phyloP scores from a whole-genome alignment of 2,888 invertebrate species.

The Polylopha cassiicola region DNA sequence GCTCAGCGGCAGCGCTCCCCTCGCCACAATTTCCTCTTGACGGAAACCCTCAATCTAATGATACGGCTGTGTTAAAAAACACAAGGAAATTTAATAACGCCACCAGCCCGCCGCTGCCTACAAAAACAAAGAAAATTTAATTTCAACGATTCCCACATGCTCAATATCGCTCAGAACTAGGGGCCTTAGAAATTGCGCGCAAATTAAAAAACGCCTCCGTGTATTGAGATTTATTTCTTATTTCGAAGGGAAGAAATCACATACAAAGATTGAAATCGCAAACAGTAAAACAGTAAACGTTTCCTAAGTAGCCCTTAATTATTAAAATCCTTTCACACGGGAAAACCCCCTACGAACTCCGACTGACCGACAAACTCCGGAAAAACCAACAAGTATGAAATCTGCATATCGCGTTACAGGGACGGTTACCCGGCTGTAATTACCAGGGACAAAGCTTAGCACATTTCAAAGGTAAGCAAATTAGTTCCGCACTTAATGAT shows the following conservation, averaged over 20 bases:
- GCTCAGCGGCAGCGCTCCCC: slow-evolving; percentile 66
- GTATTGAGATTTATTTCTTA: slow-evolving; percentile 17
- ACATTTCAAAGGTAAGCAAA: slow-evolving; percentile 78
- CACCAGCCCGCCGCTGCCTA: slow-evolving; percentile 56
- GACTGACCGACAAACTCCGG: slow-evolving; percentile 28
- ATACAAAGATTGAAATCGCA: neutral
- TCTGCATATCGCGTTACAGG: slow-evolving; percentile 71
- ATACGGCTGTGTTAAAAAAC: slow-evolving; percentile 78
- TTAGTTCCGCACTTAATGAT: slow-evolving; percentile 77
- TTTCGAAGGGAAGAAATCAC: slow-evolving; percentile 3
- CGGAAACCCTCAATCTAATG: slow-evolving; percentile 78
- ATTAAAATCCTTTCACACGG: neutral
- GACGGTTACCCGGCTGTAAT: slow-evolving; percentile 61
- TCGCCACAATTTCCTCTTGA: slow-evolving; percentile 76
- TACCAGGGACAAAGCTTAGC: slow-evolving; percentile 69
- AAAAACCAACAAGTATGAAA: slow-evolving; percentile 50
- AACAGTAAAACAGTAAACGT: neutral
- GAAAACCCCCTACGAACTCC: neutral
- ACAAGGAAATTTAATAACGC: slow-evolving; percentile 78
- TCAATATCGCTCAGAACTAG: slow-evolving; percentile 68
- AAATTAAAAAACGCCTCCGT: slow-evolving; percentile 48
- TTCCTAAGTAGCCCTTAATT: slow-evolving; percentile 7
- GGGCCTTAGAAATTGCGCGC: slow-evolving; percentile 44
- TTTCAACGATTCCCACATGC: slow-evolving; percentile 76
- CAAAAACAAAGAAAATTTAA: slow-evolving; percentile 76